A percentile compares a stretch with the other conserved stretches of the same genome.
Evolutionary conservation across 2,797 vertebrate genomes (phyloP).

Genomic region (Threskiornis aethiopicus): DNA sequence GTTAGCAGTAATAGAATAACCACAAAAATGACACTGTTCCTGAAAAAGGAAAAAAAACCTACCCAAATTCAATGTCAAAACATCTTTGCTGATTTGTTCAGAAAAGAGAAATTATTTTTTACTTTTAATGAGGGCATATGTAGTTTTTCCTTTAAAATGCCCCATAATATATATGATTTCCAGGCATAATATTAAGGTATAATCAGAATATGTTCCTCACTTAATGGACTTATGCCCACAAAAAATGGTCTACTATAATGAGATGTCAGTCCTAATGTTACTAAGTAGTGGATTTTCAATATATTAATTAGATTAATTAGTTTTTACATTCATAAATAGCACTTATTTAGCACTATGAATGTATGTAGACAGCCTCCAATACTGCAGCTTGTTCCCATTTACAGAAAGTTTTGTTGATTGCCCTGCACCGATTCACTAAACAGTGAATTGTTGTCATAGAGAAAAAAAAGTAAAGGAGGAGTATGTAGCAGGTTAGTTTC

Average conservation of each 20-base stretch:
- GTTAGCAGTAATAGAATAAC: neutral
- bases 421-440: neutral
- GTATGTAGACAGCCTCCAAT: neutral
- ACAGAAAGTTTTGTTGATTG: neutral
- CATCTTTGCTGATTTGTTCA: neutral
- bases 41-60: neutral
- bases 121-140: neutral
- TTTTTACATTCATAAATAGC: neutral
- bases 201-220: neutral
- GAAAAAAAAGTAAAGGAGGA: neutral
- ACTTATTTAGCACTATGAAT: neutral
- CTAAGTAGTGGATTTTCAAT: neutral
- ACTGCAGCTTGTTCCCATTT: neutral
- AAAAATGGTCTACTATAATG: neutral
- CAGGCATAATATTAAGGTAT: neutral
- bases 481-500: neutral
- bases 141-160: conserved; percentile 43
- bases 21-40: neutral
- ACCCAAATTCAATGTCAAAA: neutral
- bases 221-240: neutral
- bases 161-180: neutral
- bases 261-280: neutral
- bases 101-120: conserved; percentile 12
- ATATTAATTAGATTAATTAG: neutral
- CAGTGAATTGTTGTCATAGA: neutral